phyloP scores from a whole-genome alignment of 2,797 vertebrate species.

The Lithobates sylvaticus region DNA sequence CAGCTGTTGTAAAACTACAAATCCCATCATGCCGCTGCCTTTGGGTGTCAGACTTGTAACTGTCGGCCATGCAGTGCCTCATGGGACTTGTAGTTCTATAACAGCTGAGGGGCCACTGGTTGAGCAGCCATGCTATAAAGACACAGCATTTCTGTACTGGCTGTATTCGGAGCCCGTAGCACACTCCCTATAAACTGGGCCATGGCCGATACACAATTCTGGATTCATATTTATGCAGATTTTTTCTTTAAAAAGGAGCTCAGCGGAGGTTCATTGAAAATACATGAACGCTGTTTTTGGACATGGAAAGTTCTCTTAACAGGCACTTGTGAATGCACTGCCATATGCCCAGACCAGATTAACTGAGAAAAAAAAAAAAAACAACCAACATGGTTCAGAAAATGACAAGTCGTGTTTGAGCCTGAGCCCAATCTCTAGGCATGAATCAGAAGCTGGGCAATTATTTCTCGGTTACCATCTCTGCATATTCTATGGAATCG shows the following conservation, averaged over 20 bases:
- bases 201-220: not conserved
- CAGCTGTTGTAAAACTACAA: too few relatives aligned
- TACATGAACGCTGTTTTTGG: not conserved
- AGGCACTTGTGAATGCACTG: conserved; percentile 66
- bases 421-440: conserved; percentile 60
- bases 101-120: too few relatives aligned
- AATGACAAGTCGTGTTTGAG: conserved; percentile 63
- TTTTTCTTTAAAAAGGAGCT: not conserved
- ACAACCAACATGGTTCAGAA: conserved; percentile 52
- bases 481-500: conserved; percentile 20
- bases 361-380: conserved; percentile 56
- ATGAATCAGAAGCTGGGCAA: conserved; percentile 44
- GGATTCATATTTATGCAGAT: not conserved
- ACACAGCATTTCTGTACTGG: too few relatives aligned
- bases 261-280: not conserved
- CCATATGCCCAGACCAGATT: conserved; percentile 66
- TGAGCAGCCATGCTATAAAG: too few relatives aligned
- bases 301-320: conserved; percentile 40
- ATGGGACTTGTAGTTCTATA: too few relatives aligned
- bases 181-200: too few relatives aligned
- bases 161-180: too few relatives aligned
- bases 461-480: not conserved
- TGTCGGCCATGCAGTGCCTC: too few relatives aligned
- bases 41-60: too few relatives aligned
- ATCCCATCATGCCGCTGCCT: too few relatives aligned